phyloP scores from a whole-genome alignment of 2,113 vertebrate genomes.

The Hemiscyllium ocellatum region DNA sequence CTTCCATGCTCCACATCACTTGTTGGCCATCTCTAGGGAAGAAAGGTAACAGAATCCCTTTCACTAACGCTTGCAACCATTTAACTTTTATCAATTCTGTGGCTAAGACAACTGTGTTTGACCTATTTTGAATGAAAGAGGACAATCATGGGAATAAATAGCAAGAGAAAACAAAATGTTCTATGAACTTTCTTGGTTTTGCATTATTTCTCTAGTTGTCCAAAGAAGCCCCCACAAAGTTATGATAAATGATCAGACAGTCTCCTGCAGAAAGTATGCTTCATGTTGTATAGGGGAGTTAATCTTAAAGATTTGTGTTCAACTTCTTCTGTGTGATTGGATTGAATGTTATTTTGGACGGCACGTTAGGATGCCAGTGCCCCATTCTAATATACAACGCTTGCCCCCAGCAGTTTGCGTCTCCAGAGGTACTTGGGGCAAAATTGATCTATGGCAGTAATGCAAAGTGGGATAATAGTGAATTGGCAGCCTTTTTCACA shows the following conservation, averaged over 20 bases:
- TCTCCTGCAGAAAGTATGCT: background rate
- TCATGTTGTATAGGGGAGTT: background rate
- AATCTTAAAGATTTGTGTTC: background rate
- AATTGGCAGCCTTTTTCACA: background rate
- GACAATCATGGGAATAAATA: background rate
- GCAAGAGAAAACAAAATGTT: background rate
- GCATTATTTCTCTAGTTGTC: background rate
- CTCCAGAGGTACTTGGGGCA: background rate
- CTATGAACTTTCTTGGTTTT: background rate
- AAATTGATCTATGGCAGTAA: background rate
- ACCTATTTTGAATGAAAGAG: background rate
- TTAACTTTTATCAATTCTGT: background rate
- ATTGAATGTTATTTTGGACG: background rate
- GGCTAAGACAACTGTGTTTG: background rate
- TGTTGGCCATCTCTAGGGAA: background rate
- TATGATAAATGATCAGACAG: no score
- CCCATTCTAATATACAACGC: background rate
- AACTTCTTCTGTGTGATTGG: background rate
- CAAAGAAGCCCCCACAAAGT: background rate
- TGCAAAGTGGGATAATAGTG: no score
- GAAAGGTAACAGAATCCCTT: background rate
- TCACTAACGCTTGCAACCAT: background rate
- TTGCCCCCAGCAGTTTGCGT: background rate
- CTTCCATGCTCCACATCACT: background rate
- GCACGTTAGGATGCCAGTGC: background rate